These are phyloP conservation scores for Lissocephala sabroskyi DNA, from an alignment of 2,888 invertebrate genomes.

Conservation along the genomic window DNA sequence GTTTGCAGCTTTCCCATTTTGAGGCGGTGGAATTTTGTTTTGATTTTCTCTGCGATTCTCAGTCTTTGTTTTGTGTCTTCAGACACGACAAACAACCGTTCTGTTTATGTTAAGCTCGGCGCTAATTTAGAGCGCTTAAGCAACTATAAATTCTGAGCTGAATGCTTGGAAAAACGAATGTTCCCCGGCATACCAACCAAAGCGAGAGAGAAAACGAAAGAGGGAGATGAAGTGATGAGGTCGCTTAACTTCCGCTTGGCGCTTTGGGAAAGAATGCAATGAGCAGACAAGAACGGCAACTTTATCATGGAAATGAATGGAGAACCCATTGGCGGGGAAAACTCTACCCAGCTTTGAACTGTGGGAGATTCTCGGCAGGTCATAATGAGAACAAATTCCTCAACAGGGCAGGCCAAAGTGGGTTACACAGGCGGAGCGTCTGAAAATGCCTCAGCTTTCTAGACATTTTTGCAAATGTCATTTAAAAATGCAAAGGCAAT, in stretches of 20 bases:
- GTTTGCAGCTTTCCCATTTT: constrained; percentile 41
- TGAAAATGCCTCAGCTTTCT: no score
- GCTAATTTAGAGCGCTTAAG: constrained; percentile 36
- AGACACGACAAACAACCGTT: constrained; percentile 9
- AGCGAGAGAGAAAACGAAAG: no score
- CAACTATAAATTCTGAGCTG: constrained; percentile 30
- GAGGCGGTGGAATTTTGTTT: constrained; percentile 1
- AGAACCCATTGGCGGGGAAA: no score
- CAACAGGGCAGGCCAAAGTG: constrained; percentile 28
- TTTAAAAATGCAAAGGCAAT: not conserved
- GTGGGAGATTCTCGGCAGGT: constrained; percentile 16
- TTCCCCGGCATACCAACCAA: constrained; percentile 32
- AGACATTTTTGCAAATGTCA: no score
- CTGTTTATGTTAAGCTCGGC: constrained; percentile 31
- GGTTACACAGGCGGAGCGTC: constrained; percentile 31
- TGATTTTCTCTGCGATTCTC: not conserved
- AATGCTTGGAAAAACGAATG: constrained; percentile 15
- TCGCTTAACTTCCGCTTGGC: constrained; percentile 39
- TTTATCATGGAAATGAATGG: no score
- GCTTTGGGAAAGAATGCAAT: constrained; percentile 51
- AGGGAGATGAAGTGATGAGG: no score
- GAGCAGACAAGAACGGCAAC: no score
- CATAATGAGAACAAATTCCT: constrained; percentile 47
- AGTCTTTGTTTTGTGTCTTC: no score
- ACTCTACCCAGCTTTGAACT: not conserved